Evolutionary conservation across 2,113 vertebrate species (phyloP).

Genomic region (Anoplopoma fimbria): DNA sequence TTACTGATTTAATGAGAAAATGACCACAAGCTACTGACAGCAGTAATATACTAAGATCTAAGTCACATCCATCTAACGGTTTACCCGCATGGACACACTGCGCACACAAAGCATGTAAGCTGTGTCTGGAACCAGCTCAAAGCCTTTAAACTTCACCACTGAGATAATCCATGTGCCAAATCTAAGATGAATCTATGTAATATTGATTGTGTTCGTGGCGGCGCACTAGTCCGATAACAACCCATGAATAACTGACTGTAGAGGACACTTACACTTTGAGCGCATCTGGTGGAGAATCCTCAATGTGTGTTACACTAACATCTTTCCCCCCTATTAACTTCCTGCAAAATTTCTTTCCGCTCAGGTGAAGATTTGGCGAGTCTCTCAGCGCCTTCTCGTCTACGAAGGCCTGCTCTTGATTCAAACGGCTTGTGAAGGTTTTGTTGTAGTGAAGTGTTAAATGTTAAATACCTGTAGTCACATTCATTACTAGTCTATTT

Average conservation of each 20-base stretch:
- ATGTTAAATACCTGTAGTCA: neutral
- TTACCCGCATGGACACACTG: neutral
- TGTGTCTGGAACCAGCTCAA: conserved; percentile 33
- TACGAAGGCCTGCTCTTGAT: neutral
- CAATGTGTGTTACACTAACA: conserved; percentile 31
- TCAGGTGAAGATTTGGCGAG: conserved; percentile 32
- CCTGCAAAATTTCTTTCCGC: conserved; percentile 9
- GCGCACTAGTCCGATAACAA: conserved; percentile 50
- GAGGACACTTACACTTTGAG: conserved; percentile 54
- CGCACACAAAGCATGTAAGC: conserved; percentile 15
- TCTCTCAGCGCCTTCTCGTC: neutral
- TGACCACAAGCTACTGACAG: neutral
- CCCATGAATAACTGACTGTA: conserved; percentile 56
- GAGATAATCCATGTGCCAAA: conserved; percentile 60
- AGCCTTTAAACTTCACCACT: conserved; percentile 45
- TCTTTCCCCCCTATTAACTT: conserved; percentile 45
- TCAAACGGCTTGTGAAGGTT: neutral
- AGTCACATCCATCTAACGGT: conserved; percentile 1
- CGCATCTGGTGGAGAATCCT: conserved; percentile 39
- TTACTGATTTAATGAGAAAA: neutral
- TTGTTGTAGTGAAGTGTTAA: neutral
- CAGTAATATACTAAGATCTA: neutral
- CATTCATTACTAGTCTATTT: neutral
- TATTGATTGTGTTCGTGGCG: conserved; percentile 52
- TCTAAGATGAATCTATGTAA: conserved; percentile 63